Evolutionary conservation across 2,888 invertebrate species (phyloP).

Genomic region (Pocota personata): DNA sequence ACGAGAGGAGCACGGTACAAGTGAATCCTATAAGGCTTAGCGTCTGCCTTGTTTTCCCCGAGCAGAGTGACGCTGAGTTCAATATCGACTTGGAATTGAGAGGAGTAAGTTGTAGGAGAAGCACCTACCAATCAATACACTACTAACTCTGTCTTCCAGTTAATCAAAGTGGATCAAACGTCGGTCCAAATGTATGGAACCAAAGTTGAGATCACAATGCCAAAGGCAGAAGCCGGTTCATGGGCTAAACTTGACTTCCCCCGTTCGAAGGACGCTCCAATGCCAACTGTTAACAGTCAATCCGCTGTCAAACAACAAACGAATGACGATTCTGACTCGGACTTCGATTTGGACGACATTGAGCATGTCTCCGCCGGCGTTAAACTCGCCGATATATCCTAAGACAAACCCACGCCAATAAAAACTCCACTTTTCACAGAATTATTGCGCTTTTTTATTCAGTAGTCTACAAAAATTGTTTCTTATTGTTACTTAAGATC

Average conservation of each 20-base stretch:
- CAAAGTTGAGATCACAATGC: slow-evolving; percentile 96
- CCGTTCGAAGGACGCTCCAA: slow-evolving; percentile 75
- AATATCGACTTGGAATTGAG: slow-evolving; percentile 90
- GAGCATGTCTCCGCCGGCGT: slow-evolving; percentile 81
- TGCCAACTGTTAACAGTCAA: slow-evolving; percentile 16
- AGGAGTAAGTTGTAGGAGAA: slow-evolving; percentile 86
- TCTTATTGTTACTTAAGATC: background rate
- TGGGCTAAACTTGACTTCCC: slow-evolving; percentile 92
- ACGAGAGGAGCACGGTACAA: slow-evolving; percentile 89
- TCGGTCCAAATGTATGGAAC: slow-evolving; percentile 91
- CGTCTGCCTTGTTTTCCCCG: slow-evolving; percentile 90
- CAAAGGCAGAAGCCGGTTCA: slow-evolving; percentile 92
- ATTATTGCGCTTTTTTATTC: no score
- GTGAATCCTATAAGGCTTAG: slow-evolving; percentile 92
- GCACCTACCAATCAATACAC: background rate
- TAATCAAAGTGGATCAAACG: slow-evolving; percentile 89
- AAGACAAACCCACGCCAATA: background rate
- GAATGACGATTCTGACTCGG: slow-evolving; percentile 84
- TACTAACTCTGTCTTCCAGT: slow-evolving; percentile 83
- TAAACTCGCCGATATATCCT: slow-evolving; percentile 77
- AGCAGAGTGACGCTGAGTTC: slow-evolving; percentile 88
- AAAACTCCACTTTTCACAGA: no score
- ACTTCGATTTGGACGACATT: slow-evolving; percentile 90
- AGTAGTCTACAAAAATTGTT: slow-evolving; percentile 12
- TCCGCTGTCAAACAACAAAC: slow-evolving; percentile 72